These are phyloP conservation scores for Lucinisca nassula DNA, from an alignment of 2,888 invertebrate genomes.

Conservation along the genomic window DNA sequence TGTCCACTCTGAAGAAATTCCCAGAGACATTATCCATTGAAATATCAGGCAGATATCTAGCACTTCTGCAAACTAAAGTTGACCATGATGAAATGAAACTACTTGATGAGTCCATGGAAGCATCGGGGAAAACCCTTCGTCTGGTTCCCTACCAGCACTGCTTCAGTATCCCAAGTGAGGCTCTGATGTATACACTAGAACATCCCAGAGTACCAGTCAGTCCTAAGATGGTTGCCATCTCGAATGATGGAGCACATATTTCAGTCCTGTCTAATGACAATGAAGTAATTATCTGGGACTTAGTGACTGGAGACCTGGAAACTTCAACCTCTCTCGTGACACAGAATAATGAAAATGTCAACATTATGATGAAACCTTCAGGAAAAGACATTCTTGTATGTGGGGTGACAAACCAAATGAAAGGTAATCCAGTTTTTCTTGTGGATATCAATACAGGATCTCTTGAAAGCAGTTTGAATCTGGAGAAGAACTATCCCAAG, in stretches of 20 bases:
- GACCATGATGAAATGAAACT: constrained; percentile 64
- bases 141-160: constrained; percentile 74
- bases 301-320: constrained; percentile 73
- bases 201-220: constrained; percentile 89
- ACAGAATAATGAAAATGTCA: constrained; percentile 61
- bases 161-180: constrained; percentile 70
- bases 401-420: constrained; percentile 71
- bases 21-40: constrained; percentile 98
- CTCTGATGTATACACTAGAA: constrained; percentile 71
- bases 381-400: constrained; percentile 67
- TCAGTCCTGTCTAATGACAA: constrained; percentile 69
- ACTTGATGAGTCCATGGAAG: constrained; percentile 65
- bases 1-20: constrained; percentile 94
- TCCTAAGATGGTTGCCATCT: constrained; percentile 59
- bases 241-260: constrained; percentile 70
- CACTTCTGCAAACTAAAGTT: constrained; percentile 86
- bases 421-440: constrained; percentile 72
- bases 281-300: constrained; percentile 75
- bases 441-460: constrained; percentile 70
- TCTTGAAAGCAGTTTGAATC: constrained; percentile 55
- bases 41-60: constrained; percentile 95
- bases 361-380: constrained; percentile 66
- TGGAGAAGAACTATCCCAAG: constrained; percentile 73
- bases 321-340: constrained; percentile 51
- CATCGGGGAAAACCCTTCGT: constrained; percentile 86